Conservation (phyloP, 1,140 invertebrate species). For the Drosophila parabipectinata region DNA sequence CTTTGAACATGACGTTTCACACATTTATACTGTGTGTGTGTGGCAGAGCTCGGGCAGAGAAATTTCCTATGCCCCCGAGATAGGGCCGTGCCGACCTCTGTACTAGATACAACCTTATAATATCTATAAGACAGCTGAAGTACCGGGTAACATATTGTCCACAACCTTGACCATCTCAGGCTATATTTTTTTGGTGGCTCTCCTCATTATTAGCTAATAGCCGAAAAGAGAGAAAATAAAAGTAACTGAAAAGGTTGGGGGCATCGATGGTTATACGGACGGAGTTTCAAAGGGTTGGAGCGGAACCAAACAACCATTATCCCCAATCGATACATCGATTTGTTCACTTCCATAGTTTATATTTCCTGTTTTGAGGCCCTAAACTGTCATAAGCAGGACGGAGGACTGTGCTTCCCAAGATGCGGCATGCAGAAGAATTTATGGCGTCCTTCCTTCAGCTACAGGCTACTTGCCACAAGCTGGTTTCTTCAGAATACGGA, state of each 20-base stretch:
- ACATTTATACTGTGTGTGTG: no score
- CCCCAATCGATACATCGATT: slow-evolving; percentile 72
- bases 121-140: not conserved
- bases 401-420: slow-evolving; percentile 26
- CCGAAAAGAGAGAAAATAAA: not conserved
- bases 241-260: not conserved
- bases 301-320: slow-evolving; percentile 48
- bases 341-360: not conserved
- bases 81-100: no score
- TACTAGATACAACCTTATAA: no score
- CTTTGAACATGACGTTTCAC: no score
- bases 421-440: slow-evolving; percentile 27
- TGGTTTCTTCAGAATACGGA: no score
- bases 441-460: no score
- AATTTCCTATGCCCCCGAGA: no score
- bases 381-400: slow-evolving; percentile 15
- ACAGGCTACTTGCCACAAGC: no score
- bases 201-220: slow-evolving; percentile 38
- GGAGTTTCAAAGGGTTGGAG: not conserved
- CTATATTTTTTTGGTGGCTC: not conserved
- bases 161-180: not conserved
- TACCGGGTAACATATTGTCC: not conserved
- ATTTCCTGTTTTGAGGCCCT: slow-evolving; percentile 7
- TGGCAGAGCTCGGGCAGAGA: no score
- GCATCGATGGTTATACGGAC: not conserved